Conservation (phyloP, 2,113 vertebrate species). For the Etheostoma cragini region DNA sequence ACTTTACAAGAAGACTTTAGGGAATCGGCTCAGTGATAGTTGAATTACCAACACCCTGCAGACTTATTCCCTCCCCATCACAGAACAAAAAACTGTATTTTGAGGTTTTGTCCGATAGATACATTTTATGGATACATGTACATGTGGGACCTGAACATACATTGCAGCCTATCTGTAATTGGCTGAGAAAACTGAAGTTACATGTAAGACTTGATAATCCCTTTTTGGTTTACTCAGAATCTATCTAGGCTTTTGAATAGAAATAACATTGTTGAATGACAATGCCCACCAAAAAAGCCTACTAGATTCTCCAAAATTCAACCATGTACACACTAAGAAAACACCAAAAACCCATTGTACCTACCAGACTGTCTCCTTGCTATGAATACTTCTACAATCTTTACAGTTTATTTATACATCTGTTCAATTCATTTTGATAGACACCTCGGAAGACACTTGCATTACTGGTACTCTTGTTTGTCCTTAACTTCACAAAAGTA, state of each 20-base stretch:
- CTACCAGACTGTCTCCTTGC: background rate
- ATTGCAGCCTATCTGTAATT: background rate
- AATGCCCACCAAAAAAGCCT: too few relatives aligned
- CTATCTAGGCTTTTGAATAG: background rate
- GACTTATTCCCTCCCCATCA: slow-evolving; percentile 1
- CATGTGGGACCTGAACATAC: background rate
- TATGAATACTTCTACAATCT: slow-evolving; percentile 6
- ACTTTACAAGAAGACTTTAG: slow-evolving; percentile 5
- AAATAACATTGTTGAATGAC: background rate
- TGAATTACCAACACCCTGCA: slow-evolving; percentile 24
- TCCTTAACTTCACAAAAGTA: slow-evolving; percentile 47
- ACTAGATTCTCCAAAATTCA: background rate
- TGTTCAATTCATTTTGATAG: slow-evolving; percentile 31
- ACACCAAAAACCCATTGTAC: background rate
- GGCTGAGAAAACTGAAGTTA: background rate
- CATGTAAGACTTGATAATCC: background rate
- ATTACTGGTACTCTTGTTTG: slow-evolving; percentile 31
- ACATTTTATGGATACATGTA: background rate
- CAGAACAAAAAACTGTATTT: slow-evolving; percentile 1
- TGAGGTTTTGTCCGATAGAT: slow-evolving; percentile 11
- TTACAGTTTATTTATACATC: slow-evolving; percentile 20
- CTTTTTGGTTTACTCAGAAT: background rate
- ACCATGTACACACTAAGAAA: background rate
- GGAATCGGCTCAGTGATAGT: background rate
- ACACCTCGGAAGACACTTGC: slow-evolving; percentile 1